phyloP scores from a whole-genome alignment of 1,140 invertebrate species.

The Hylaeus volcanicus region DNA sequence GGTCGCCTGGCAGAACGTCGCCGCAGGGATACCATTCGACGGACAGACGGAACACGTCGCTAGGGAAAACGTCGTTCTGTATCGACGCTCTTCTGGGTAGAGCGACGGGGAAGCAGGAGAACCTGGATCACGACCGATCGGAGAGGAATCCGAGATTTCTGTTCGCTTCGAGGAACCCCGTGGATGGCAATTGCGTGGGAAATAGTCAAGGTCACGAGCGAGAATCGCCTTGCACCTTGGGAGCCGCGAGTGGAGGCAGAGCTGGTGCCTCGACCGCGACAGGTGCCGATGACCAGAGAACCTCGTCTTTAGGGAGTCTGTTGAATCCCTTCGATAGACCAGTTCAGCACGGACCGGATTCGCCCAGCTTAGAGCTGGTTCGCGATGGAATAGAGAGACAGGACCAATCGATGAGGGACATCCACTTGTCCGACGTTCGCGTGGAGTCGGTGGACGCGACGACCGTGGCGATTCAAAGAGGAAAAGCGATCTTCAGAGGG shows the following conservation, averaged over 20 bases:
- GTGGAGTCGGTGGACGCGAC: constrained; percentile 20
- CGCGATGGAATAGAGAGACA: constrained; percentile 23
- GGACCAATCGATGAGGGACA: constrained; percentile 3
- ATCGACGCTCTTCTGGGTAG: constrained; percentile 84
- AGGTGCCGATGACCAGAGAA: constrained; percentile 46
- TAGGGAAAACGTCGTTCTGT: constrained; percentile 83
- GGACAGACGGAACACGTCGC: constrained; percentile 44
- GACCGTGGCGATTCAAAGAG: constrained; percentile 31
- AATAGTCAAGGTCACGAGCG: constrained; percentile 42
- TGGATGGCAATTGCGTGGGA: background rate
- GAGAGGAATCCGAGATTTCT: constrained; percentile 48
- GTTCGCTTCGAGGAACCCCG: background rate
- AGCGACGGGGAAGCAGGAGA: constrained; percentile 50
- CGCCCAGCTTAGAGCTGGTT: constrained; percentile 32
- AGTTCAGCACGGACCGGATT: constrained; percentile 27
- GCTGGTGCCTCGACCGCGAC: constrained; percentile 48
- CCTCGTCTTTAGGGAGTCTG: constrained; percentile 42
- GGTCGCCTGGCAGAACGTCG: constrained; percentile 45
- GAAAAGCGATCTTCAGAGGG: constrained; percentile 16
- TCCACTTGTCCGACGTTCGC: constrained; percentile 7
- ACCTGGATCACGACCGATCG: constrained; percentile 41
- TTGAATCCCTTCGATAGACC: constrained; percentile 54
- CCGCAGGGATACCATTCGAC: constrained; percentile 52
- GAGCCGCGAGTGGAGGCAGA: background rate
- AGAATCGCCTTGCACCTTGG: constrained; percentile 56